These are phyloP conservation scores for Hypomesus transpacificus DNA, from an alignment of 2,113 vertebrate species.

Conservation along the genomic window DNA sequence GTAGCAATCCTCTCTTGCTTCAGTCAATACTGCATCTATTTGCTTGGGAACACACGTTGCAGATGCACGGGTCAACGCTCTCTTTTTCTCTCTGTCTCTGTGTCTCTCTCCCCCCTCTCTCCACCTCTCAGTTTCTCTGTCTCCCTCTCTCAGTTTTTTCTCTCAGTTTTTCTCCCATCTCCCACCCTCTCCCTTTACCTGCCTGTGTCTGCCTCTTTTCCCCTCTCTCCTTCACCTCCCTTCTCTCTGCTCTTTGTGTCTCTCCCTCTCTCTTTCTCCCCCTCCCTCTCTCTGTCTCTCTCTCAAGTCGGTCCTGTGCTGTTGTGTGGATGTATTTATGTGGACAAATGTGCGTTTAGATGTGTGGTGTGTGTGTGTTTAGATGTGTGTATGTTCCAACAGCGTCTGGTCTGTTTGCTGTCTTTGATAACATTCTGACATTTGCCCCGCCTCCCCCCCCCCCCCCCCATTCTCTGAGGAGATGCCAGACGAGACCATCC, in stretches of 20 bases:
- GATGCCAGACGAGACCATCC: conserved; percentile 69
- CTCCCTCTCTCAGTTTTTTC: background rate
- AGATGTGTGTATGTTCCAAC: conserved; percentile 71
- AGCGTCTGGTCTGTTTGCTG: conserved; percentile 69
- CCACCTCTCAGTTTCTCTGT: background rate
- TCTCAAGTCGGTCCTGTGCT: background rate
- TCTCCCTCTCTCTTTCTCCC: no score
- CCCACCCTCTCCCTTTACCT: background rate
- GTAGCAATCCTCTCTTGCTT: conserved; percentile 10
- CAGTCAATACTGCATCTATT: conserved; percentile 9
- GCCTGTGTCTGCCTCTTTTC: background rate
- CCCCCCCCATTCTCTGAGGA: conserved; percentile 43
- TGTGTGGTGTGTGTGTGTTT: conserved; percentile 64
- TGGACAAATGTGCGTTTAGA: conserved; percentile 49
- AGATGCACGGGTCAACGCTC: background rate
- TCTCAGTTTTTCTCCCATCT: background rate
- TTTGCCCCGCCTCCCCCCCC: conserved; percentile 75
- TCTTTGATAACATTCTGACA: conserved; percentile 97
- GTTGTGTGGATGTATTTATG: background rate
- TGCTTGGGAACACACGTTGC: conserved; percentile 13
- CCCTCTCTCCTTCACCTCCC: background rate
- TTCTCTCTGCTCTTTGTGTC: background rate
- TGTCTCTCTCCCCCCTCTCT: background rate
- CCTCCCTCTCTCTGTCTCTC: background rate
- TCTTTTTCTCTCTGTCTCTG: background rate